Conservation (phyloP, 2,888 invertebrate genomes). For the Drosophila planitibia region DNA sequence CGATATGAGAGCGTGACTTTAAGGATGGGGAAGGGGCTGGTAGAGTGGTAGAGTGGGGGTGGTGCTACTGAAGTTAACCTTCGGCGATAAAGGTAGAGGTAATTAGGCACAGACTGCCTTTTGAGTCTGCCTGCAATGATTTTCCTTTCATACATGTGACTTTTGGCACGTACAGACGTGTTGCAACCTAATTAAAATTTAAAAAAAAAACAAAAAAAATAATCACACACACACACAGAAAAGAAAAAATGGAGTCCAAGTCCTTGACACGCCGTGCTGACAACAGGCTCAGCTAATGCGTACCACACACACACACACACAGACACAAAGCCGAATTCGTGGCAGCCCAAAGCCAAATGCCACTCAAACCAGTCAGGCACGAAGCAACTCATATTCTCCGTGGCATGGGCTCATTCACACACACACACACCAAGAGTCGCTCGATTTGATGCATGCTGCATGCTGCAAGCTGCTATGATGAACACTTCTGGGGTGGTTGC, state of each 20-base stretch:
- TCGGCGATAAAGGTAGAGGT: conserved; percentile 53
- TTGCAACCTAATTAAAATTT: conserved; percentile 80
- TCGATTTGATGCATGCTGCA: conserved; percentile 7
- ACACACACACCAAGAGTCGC: not conserved
- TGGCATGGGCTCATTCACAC: conserved; percentile 29
- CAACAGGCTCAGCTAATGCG: conserved; percentile 49
- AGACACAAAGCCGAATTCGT: conserved; percentile 68
- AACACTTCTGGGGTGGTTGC: conserved; percentile 30
- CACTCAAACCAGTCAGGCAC: conserved; percentile 64
- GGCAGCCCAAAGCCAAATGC: conserved; percentile 76
- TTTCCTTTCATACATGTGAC: conserved; percentile 34
- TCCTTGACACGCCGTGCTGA: conserved; percentile 72
- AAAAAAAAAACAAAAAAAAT: not conserved
- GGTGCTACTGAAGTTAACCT: conserved; percentile 28
- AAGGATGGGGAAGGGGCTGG: not conserved
- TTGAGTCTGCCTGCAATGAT: conserved; percentile 22
- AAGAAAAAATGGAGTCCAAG: conserved; percentile 58
- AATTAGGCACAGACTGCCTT: conserved; percentile 57
- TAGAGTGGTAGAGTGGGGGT: not conserved
- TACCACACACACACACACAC: conserved; percentile 11
- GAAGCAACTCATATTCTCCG: conserved; percentile 14
- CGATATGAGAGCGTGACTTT: conserved; percentile 25
- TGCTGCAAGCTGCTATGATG: conserved; percentile 13
- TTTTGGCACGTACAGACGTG: conserved; percentile 75
- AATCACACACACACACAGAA: not conserved